A percentile compares a stretch with the other conserved stretches of the same genome.
Evolutionary conservation across 2,797 vertebrate genomes (phyloP).

Genomic region (Danio choprae): DNA sequence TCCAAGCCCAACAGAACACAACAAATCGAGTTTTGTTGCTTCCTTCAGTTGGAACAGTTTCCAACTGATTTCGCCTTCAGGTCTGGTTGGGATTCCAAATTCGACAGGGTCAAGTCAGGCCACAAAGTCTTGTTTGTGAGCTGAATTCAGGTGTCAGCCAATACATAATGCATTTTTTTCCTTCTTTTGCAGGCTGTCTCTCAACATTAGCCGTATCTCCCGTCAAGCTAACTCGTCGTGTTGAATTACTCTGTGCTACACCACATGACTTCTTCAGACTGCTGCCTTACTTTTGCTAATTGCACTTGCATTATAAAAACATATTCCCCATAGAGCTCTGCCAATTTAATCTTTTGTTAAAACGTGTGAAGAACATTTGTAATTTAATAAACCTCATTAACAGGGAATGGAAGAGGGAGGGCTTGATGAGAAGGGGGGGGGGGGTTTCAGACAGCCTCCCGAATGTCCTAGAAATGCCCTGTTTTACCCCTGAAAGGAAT

Average conservation of each 20-base stretch:
- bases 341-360: conserved; percentile 78
- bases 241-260: conserved; percentile 57
- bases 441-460: conserved; percentile 63
- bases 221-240: conserved; percentile 39
- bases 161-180: conserved; percentile 73
- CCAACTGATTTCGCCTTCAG: background rate
- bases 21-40: background rate
- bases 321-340: conserved; percentile 73
- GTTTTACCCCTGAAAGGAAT: conserved; percentile 67
- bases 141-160: conserved; percentile 68
- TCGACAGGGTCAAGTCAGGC: background rate
- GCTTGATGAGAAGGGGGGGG: conserved; percentile 73
- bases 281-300: conserved; percentile 72
- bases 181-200: conserved; percentile 68
- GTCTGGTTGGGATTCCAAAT: background rate
- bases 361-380: conserved; percentile 76
- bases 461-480: conserved; percentile 61
- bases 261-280: conserved; percentile 73
- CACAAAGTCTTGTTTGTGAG: background rate
- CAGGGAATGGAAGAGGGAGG: conserved; percentile 65
- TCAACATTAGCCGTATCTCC: conserved; percentile 56
- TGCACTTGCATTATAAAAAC: conserved; percentile 74
- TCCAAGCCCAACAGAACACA: background rate
- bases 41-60: too few species aligned
- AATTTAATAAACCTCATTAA: conserved; percentile 83